phyloP scores from a whole-genome alignment of 2,113 vertebrate genomes.

The Acrocephalus arundinaceus region DNA sequence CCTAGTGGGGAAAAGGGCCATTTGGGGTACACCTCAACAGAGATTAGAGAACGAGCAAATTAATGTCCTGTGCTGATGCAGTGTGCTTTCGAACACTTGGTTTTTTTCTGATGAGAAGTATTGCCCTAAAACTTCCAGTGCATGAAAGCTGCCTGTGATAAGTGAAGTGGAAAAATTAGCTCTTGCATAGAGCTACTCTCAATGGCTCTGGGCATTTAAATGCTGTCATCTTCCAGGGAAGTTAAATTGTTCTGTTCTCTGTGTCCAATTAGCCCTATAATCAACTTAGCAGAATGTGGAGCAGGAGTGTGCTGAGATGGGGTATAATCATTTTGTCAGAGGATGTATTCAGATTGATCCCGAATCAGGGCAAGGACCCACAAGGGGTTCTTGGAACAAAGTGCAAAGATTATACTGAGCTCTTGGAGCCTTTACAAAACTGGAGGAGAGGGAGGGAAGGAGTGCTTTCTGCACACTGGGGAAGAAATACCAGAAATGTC shows the following conservation, averaged over 20 bases:
- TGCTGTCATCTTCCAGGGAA: slow-evolving; percentile 45
- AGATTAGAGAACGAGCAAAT: not conserved
- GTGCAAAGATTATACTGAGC: not conserved
- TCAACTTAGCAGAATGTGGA: slow-evolving; percentile 47
- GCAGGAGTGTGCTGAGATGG: not conserved
- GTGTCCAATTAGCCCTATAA: slow-evolving; percentile 41
- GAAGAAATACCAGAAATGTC: not conserved
- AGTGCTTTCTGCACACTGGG: not conserved
- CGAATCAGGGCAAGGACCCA: not conserved
- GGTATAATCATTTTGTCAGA: not conserved
- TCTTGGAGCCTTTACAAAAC: not conserved
- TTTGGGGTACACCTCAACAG: not conserved
- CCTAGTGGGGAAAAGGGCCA: not conserved
- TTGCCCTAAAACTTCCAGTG: slow-evolving; percentile 40
- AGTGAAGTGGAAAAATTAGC: slow-evolving; percentile 33
- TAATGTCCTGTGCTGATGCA: not conserved
- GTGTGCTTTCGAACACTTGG: not conserved
- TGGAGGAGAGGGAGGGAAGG: not conserved
- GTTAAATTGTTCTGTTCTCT: slow-evolving; percentile 48
- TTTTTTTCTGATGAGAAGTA: slow-evolving; percentile 18
- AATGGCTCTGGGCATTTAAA: slow-evolving; percentile 11
- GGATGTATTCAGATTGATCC: not conserved
- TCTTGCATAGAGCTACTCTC: not conserved
- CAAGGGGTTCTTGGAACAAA: not conserved
- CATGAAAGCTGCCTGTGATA: slow-evolving; percentile 31